These are phyloP conservation scores for Eucera pruinosa DNA, from an alignment of 2,888 invertebrate genomes.

Conservation along the genomic window DNA sequence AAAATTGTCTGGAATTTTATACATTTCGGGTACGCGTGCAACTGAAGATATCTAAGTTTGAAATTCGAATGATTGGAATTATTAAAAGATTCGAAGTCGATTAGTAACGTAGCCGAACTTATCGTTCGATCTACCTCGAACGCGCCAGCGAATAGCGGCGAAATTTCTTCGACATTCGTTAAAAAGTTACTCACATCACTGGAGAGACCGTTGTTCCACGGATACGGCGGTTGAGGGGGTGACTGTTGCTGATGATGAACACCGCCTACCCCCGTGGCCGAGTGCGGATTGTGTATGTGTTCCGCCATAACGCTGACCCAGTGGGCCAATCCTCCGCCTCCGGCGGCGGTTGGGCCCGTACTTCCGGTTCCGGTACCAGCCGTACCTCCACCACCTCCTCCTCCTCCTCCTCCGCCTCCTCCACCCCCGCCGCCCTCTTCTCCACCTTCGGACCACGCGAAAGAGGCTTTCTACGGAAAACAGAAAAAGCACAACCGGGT, in stretches of 20 bases:
- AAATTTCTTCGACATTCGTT: too few species aligned
- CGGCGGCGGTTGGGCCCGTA: conserved; percentile 81
- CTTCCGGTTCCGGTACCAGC: conserved; percentile 85
- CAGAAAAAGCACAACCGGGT: conserved; percentile 41
- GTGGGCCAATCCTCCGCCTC: conserved; percentile 90
- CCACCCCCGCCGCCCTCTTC: conserved; percentile 85
- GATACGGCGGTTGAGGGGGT: conserved; percentile 82
- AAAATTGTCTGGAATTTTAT: too few species aligned
- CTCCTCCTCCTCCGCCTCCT: conserved; percentile 78
- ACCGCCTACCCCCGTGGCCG: conserved; percentile 85
- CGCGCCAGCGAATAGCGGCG: too few species aligned
- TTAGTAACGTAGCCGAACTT: too few species aligned
- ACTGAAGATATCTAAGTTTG: too few species aligned
- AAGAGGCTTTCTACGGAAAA: conserved; percentile 85
- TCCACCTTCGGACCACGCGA: conserved; percentile 86
- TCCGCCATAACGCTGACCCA: conserved; percentile 99
- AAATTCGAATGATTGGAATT: too few species aligned
- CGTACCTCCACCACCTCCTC: conserved; percentile 85
- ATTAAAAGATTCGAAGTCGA: too few species aligned
- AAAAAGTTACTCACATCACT: conserved; percentile 81
- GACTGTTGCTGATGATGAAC: conserved; percentile 86
- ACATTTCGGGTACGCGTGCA: too few species aligned
- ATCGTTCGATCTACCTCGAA: too few species aligned
- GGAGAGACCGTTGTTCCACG: conserved; percentile 83
- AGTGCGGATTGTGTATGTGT: conserved; percentile 94